phyloP scores from a whole-genome alignment of 2,113 vertebrate genomes.

The Enhydra lutris region DNA sequence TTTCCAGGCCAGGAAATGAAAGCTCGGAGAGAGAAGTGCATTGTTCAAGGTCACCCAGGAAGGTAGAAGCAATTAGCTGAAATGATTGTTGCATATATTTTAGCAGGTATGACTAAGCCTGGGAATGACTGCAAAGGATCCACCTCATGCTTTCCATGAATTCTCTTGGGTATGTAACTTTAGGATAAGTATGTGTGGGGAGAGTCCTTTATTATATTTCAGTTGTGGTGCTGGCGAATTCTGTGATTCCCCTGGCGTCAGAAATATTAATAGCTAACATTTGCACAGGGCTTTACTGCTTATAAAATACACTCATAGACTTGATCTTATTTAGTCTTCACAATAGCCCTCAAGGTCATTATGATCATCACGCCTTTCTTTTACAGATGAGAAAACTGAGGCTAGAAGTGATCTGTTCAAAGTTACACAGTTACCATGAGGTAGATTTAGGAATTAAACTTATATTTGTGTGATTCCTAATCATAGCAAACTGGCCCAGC shows the following conservation, averaged over 20 bases:
- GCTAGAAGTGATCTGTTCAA: background rate
- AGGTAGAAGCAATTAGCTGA: background rate
- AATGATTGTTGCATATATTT: conserved; percentile 29
- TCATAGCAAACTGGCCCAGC: background rate
- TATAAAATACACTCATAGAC: conserved; percentile 23
- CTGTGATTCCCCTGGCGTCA: background rate
- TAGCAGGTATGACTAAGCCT: conserved; percentile 12
- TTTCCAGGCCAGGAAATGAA: conserved; percentile 48
- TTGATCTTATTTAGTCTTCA: background rate
- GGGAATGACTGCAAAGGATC: background rate
- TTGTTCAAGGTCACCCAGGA: conserved; percentile 55
- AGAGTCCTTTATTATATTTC: conserved; percentile 1
- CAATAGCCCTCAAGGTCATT: background rate
- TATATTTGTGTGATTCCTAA: background rate
- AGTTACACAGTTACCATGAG: background rate
- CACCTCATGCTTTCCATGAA: background rate
- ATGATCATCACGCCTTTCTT: background rate
- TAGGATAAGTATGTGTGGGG: background rate
- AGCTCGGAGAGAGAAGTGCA: background rate
- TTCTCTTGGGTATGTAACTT: background rate
- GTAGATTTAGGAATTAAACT: background rate
- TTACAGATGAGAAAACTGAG: conserved; percentile 31
- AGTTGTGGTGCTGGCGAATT: conserved; percentile 3
- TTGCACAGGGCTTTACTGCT: conserved; percentile 42
- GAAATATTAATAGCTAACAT: conserved; percentile 57